Base-by-base conservation (phyloP, 2,113 vertebrate genomes). In the Phalacrocorax pelagicus region DNA sequence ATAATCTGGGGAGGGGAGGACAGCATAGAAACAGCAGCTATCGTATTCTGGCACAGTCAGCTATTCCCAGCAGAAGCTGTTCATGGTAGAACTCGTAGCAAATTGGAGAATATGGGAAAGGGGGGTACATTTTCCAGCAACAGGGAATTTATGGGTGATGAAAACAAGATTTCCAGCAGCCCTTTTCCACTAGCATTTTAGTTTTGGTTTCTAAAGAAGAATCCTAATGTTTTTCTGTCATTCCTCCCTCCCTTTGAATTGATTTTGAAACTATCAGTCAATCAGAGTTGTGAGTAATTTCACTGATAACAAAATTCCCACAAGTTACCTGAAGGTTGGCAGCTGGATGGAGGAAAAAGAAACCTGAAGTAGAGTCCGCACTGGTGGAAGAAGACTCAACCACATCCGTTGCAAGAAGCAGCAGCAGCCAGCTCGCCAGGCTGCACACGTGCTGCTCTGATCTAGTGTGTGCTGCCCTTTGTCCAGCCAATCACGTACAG, bases 81-180 rank as follows among this genome's bases (percentile, higher is more conserved):
- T 98, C 95, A 0, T 96, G 98, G 97, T 96, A 90, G 94, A 96
- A 97, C 98, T 95, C 97, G 97, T 69, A 96, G 94, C 82, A 93
- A 95, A 96, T 87, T 88, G 94, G 92, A 96, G 92, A 75, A 86
- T 91, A 77, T 19, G 58, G 96, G 93, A 91, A 97, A 90, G 88
- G 32, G 94, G 81, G 59, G 26, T 81, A 84, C 6, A 13, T 93
- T 97, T 97, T 97, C 90, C 96, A 97, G 81, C 91, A 95, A 94
- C 80, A 77, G 93, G 86, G 89, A 81, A 40, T 88, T 91, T 88
- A 72, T 78, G 88, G 87, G 89, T 70, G 57, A 91, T 90, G 94
- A 88, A 96, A 78, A 92, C 71, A 93, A 82, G 86, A 52, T 87
- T 95, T 85, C 49, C 66, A 79, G 49, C 69, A 72, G 70, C 44